Percentiles rank a stretch among this genome's conserved stretches.
phyloP scores from a whole-genome alignment of 2,797 vertebrate genomes.

The Schizopygopsis malacanthus region DNA sequence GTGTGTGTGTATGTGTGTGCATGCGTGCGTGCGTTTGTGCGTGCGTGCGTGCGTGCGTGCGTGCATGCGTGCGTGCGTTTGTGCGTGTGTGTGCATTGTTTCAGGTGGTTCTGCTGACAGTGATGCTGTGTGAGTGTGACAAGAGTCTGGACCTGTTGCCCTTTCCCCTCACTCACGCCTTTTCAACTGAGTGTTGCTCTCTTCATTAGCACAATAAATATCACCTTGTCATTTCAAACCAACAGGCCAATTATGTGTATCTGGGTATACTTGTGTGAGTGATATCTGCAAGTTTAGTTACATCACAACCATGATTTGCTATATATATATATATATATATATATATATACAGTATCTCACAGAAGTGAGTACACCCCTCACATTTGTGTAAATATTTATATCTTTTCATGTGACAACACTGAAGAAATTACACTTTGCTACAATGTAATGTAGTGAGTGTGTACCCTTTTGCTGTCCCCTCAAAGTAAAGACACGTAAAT shows the following conservation, averaged over 20 bases:
- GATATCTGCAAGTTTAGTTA: not conserved
- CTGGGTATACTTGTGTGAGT: not conserved
- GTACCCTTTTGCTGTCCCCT: too few species aligned
- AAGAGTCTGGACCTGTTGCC: conserved; percentile 15
- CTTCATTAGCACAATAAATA: conserved; percentile 23
- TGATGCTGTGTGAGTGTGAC: conserved; percentile 31
- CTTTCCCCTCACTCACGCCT: conserved; percentile 26
- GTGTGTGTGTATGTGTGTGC: not conserved
- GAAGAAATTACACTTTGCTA: too few species aligned
- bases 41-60: not conserved
- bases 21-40: too few species aligned
- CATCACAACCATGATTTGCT: not conserved
- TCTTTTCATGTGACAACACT: too few species aligned
- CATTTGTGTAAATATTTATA: too few species aligned
- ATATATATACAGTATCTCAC: not conserved
- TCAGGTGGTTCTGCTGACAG: conserved; percentile 35
- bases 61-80: not conserved
- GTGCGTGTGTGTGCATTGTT: conserved; percentile 10
- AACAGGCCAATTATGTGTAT: not conserved
- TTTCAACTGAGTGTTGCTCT: conserved; percentile 24
- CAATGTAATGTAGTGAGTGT: too few species aligned
- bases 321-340: not conserved
- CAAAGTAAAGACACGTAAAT: too few species aligned
- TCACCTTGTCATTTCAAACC: conserved; percentile 7
- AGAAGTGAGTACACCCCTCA: too few species aligned